These are phyloP conservation scores for Ernsta delagoae DNA, from an alignment of 2,888 invertebrate species.

Conservation along the genomic window DNA sequence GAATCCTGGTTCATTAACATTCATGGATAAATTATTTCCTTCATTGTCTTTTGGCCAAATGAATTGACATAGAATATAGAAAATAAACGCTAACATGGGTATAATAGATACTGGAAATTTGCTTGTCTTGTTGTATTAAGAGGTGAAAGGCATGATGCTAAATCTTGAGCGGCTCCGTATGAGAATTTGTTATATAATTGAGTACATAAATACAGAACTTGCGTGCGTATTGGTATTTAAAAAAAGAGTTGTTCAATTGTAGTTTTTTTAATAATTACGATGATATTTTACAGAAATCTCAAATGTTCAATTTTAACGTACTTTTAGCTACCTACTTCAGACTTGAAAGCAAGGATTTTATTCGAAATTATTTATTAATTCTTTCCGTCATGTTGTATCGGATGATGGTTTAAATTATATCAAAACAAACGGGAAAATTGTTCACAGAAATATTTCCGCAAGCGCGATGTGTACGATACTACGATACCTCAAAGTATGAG, in stretches of 20 bases:
- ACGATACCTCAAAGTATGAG: constrained; percentile 16
- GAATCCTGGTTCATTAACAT: constrained; percentile 76
- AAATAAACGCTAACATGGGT: constrained; percentile 57
- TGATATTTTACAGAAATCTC: background rate
- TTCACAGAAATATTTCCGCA: constrained; percentile 40
- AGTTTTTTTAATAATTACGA: background rate
- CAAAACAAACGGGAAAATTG: constrained; percentile 21
- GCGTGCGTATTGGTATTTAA: constrained; percentile 3
- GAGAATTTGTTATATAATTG: background rate
- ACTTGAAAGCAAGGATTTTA: too few species aligned
- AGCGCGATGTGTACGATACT: background rate
- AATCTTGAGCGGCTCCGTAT: background rate
- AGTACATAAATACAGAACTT: background rate
- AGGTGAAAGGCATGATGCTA: background rate
- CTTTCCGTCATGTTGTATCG: background rate
- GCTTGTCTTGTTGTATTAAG: constrained; percentile 47
- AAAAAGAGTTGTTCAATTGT: background rate
- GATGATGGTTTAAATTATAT: constrained; percentile 27
- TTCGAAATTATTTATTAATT: background rate
- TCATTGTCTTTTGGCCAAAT: constrained; percentile 70
- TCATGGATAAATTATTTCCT: constrained; percentile 76
- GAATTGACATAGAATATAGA: constrained; percentile 65
- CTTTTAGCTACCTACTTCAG: too few species aligned
- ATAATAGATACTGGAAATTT: constrained; percentile 57
- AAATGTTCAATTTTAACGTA: too few species aligned